These are phyloP conservation scores for Musca domestica DNA, from an alignment of 1,140 invertebrate genomes.

Conservation along the genomic window DNA sequence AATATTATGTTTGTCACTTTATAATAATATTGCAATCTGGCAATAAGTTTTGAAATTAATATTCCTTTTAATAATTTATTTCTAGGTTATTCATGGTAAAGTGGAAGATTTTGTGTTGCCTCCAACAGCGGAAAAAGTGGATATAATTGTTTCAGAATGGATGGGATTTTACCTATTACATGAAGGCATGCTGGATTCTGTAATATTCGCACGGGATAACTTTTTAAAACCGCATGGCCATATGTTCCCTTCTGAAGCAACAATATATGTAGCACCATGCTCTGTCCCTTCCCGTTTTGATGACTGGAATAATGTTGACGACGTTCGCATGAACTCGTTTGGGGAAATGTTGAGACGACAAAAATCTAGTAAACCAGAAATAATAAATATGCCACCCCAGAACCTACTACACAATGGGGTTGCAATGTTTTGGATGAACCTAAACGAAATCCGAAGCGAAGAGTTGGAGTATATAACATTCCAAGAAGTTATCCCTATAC, in stretches of 20 bases:
- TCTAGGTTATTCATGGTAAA: constrained; percentile 63
- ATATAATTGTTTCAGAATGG: constrained; percentile 98
- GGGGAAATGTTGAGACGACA: constrained; percentile 55
- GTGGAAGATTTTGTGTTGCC: constrained; percentile 74
- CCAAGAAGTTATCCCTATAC: constrained; percentile 55
- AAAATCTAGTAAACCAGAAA: constrained; percentile 60
- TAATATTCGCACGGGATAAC: constrained; percentile 87
- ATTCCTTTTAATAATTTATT: constrained; percentile 1
- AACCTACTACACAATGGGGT: constrained; percentile 59
- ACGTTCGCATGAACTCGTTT: constrained; percentile 60
- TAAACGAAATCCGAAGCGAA: constrained; percentile 56
- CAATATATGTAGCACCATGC: constrained; percentile 67
- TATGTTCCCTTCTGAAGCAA: constrained; percentile 64
- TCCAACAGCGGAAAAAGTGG: constrained; percentile 79
- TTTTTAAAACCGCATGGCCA: constrained; percentile 79
- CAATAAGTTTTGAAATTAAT: too few relatives aligned
- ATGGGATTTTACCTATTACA: constrained; percentile 99
- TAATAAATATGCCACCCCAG: constrained; percentile 53
- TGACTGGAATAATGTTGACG: constrained; percentile 60
- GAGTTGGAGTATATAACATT: constrained; percentile 57
- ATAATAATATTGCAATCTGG: too few relatives aligned
- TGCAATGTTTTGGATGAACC: constrained; percentile 60
- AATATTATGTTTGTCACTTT: too few relatives aligned
- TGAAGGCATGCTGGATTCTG: constrained; percentile 95
- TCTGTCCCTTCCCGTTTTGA: constrained; percentile 65